Evolutionary conservation across 2,113 vertebrate genomes (phyloP), one percentile per base, ranked within the genome.

Genomic region (Prionailurus viverrinus): DNA sequence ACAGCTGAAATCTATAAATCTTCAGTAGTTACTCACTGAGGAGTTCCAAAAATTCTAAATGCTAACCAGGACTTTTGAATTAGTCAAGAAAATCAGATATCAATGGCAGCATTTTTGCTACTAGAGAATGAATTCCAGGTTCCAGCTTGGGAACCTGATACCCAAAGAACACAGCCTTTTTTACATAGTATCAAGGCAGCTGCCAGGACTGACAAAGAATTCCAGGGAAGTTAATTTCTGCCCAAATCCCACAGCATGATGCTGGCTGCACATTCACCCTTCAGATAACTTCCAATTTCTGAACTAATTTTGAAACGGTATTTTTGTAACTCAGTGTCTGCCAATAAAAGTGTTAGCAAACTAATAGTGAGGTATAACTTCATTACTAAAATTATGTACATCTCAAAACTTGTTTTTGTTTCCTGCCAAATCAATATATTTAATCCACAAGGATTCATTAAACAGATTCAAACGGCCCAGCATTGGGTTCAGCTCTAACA

Each of bases 41-140:
- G 58, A 63, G 45, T 93, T 71, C 39, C 48, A 86, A 39, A 19
- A 69, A 51, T 19, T 71, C 89, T 79, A 86, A 63, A 82, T 41
- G 65, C 80, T 92, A 48, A 92, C 85, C 2, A 93, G 18, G 39
- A 79, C 53, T 89, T 96, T 82, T 51, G 73, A 93, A 89, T 33
- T 71, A 71, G 3, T 39, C 25, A 58, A 92, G 51, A 66, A 94
- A 95, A 91, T 41, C 80, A 97, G 89, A 91, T 36, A 39, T 73
- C 18, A 58, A 10, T 39, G 69, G 95, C 84, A 88, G 88, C 61
- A 78, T 58, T 91, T 95, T 88, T 96, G 63, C 88, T 36, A 19
- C 61, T 27, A 58, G 48, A 76, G 65, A 66, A 58, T 86, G 76
- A 82, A 83, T 31, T 79, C 41, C 45, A 71, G 45, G 45, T 45